phyloP scores from a whole-genome alignment of 2,797 vertebrate species.

The Crocidura indochinensis region DNA sequence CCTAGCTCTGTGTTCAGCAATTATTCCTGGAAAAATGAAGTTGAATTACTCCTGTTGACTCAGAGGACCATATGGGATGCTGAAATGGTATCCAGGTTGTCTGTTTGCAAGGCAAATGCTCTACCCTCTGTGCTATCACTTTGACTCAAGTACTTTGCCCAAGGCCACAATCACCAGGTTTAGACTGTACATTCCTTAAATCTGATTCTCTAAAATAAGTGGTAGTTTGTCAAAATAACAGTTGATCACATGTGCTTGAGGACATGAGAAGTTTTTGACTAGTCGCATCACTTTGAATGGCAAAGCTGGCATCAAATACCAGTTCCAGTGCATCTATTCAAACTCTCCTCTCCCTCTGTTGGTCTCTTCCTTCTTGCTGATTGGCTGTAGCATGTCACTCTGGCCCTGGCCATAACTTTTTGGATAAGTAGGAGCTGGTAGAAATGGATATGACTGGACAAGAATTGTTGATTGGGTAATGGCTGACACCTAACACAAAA shows the following conservation, averaged over 20 bases:
- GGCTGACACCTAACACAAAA: neutral
- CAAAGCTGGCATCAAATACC: neutral
- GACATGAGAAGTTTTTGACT: neutral
- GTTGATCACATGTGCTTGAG: neutral
- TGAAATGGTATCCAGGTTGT: no score
- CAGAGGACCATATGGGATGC: no score
- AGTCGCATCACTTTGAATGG: neutral
- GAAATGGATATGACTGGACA: no score
- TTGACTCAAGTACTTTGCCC: neutral
- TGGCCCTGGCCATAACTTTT: neutral
- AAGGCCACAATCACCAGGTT: neutral
- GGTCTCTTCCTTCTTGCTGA: neutral
- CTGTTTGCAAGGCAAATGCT: no score
- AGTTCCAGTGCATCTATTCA: neutral
- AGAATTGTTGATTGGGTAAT: no score
- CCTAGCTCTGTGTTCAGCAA: no score
- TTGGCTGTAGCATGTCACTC: neutral
- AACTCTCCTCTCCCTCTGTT: neutral
- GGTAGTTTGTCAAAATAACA: neutral
- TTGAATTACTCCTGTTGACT: no score
- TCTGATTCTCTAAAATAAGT: conserved; percentile 20
- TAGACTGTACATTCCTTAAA: conserved; percentile 20
- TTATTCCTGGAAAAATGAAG: no score
- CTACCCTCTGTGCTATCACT: no score
- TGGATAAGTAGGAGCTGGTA: no score